phyloP scores from a whole-genome alignment of 35 echinoderm and acorn worm genomes.

The Hemicentrotus pulcherrimus region DNA sequence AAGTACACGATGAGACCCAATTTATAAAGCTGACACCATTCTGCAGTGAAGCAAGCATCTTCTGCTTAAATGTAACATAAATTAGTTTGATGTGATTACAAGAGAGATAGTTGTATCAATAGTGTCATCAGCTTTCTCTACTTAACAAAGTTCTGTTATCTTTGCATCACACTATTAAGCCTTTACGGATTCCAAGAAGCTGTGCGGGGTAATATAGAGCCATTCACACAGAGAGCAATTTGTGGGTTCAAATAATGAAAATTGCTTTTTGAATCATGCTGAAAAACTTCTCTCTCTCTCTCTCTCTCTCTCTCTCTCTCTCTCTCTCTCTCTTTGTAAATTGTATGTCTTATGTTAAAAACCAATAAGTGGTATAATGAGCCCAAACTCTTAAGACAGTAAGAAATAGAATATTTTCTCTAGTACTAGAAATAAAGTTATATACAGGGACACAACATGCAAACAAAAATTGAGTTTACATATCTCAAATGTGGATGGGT shows the following conservation, averaged over 20 bases:
- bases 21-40: neutral
- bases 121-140: neutral
- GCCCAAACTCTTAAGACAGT: no score
- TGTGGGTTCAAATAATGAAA: neutral
- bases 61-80: neutral
- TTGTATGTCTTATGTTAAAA: no score
- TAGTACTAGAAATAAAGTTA: no score
- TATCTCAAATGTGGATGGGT: no score
- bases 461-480: no score
- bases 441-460: no score
- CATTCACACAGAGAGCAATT: neutral
- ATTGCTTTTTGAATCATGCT: neutral
- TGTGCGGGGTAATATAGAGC: neutral
- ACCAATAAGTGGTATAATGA: no score
- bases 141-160: neutral
- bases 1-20: no score
- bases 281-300: no score
- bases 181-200: neutral
- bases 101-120: neutral
- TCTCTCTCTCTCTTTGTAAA: no score
- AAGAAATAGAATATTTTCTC: no score
- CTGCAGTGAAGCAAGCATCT: neutral
- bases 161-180: neutral
- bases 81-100: neutral
- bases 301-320: no score